phyloP scores from a whole-genome alignment of 2,797 vertebrate species.

The Manis javanica region DNA sequence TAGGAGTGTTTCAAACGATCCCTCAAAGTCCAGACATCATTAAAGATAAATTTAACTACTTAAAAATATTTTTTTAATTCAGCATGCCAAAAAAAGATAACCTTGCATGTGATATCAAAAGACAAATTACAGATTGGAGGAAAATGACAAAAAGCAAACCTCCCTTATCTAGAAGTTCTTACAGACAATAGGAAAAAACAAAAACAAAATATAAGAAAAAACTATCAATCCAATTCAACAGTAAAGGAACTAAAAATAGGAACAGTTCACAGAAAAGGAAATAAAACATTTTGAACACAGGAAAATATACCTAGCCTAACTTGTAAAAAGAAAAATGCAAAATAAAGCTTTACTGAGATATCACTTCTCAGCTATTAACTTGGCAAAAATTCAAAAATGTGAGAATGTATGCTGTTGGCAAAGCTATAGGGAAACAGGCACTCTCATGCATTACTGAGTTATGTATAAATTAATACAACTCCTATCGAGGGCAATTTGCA shows the following conservation, averaged over 20 bases:
- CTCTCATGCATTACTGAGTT: background rate
- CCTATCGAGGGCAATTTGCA: background rate
- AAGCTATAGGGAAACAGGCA: background rate
- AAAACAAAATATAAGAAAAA: conserved; percentile 6
- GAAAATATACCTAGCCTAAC: background rate
- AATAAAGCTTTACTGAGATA: background rate
- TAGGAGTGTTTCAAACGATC: background rate
- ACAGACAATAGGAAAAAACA: background rate
- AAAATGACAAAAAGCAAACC: background rate
- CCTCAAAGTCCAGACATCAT: background rate
- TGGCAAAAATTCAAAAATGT: conserved; percentile 15
- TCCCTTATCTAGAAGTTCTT: conserved; percentile 22
- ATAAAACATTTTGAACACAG: background rate
- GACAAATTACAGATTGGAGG: background rate
- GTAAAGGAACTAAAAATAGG: background rate
- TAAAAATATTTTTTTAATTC: background rate
- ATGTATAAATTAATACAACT: background rate
- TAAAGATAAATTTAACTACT: conserved; percentile 48
- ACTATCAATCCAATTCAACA: background rate
- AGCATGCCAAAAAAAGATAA: background rate
- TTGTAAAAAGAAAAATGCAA: conserved; percentile 24
- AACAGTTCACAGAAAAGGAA: conserved; percentile 5
- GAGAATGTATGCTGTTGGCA: background rate
- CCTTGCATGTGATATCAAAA: background rate
- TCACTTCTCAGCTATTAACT: conserved; percentile 11